Conservation (phyloP, 2,113 vertebrate species). For the Chitala chitala region DNA sequence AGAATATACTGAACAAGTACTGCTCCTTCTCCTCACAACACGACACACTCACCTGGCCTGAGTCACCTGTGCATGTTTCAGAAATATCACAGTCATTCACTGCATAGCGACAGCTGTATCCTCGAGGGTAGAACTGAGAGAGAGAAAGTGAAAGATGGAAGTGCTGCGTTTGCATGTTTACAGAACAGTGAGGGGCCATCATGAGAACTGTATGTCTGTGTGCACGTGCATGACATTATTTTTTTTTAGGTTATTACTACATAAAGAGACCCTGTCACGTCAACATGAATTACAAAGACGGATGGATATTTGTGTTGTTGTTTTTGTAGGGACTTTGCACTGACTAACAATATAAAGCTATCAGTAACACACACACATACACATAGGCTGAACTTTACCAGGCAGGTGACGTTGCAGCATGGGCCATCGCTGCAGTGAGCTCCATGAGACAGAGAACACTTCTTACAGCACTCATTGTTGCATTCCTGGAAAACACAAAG, state of each 20-base stretch:
- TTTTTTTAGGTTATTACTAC: too few relatives aligned
- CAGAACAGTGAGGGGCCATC: not conserved
- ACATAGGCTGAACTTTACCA: slow-evolving; percentile 61
- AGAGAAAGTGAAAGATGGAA: slow-evolving; percentile 29
- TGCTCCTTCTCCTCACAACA: not conserved
- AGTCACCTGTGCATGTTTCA: slow-evolving; percentile 90
- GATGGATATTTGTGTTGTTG: too few relatives aligned
- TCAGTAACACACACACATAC: not conserved
- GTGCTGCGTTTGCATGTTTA: not conserved
- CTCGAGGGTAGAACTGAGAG: slow-evolving; percentile 84
- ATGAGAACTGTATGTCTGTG: too few relatives aligned
- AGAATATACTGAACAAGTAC: not conserved
- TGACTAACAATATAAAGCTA: not conserved
- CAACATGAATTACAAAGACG: too few relatives aligned
- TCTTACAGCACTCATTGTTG: slow-evolving; percentile 90
- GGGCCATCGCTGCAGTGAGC: slow-evolving; percentile 94
- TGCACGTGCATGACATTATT: too few relatives aligned
- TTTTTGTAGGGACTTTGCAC: too few relatives aligned
- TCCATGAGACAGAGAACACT: slow-evolving; percentile 92
- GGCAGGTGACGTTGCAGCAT: slow-evolving; percentile 89
- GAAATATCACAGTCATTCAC: slow-evolving; percentile 94
- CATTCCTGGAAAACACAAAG: slow-evolving; percentile 70
- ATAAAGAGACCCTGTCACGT: too few relatives aligned
- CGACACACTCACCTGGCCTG: slow-evolving; percentile 76
- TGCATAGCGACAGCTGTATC: slow-evolving; percentile 83